Conservation (phyloP, 2,888 invertebrate genomes). For the Chrysolina oricalcia region DNA sequence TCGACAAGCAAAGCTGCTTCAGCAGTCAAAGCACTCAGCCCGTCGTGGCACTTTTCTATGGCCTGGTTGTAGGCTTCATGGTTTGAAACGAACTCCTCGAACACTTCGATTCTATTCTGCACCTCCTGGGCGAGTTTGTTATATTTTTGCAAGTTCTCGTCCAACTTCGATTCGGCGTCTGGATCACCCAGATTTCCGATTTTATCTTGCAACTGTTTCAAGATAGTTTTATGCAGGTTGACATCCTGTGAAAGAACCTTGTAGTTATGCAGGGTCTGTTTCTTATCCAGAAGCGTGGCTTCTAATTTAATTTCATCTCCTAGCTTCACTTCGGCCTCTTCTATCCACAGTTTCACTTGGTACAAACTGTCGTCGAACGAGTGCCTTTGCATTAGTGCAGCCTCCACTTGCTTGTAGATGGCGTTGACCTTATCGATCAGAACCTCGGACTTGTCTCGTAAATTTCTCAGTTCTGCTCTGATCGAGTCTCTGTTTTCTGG, state of each 20-base stretch:
- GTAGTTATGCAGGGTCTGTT: constrained; percentile 86
- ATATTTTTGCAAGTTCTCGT: constrained; percentile 83
- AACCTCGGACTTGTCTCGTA: constrained; percentile 89
- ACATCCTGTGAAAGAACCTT: constrained; percentile 90
- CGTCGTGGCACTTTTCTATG: constrained; percentile 88
- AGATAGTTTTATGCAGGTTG: constrained; percentile 86
- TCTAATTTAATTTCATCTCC: constrained; percentile 82
- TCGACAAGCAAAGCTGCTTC: constrained; percentile 86
- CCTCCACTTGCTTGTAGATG: constrained; percentile 90
- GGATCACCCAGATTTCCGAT: constrained; percentile 85
- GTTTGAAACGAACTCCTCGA: constrained; percentile 83
- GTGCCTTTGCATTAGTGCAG: constrained; percentile 90
- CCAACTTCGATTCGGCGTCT: constrained; percentile 84
- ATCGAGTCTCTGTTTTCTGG: constrained; percentile 91
- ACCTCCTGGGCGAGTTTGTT: constrained; percentile 80
- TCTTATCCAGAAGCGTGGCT: constrained; percentile 90
- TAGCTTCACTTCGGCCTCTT: constrained; percentile 84
- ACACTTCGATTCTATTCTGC: constrained; percentile 78
- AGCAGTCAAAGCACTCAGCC: constrained; percentile 84
- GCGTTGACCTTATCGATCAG: constrained; percentile 89
- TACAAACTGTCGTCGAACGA: constrained; percentile 94
- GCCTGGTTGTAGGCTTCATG: constrained; percentile 89
- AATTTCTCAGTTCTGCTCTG: constrained; percentile 84
- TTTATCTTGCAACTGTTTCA: constrained; percentile 89
- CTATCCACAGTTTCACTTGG: constrained; percentile 91